Base-by-base conservation (phyloP, 2,113 vertebrate genomes). In the Lontra canadensis region DNA sequence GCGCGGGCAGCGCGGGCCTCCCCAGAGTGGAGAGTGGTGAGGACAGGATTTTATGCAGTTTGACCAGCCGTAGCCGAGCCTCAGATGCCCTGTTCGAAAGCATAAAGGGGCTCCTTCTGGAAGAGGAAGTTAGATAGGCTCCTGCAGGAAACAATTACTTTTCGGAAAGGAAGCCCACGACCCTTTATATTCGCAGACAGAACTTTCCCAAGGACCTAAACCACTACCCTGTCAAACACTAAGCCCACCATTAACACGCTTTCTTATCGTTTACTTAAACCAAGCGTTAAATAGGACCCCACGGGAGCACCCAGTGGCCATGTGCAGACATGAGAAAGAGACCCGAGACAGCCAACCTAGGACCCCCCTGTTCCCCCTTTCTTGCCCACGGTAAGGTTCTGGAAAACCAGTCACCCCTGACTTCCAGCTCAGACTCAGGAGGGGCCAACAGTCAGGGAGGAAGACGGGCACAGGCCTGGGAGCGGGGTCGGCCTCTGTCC, bases 1-100 rank as follows among this genome's bases (percentile, higher is more conserved):
- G 61, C 12, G 5, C 12, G 29, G 61, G 61, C 29, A 6, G 12
- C 26, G 61, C 26, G 61, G 61, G 26, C 61, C 26, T 63, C 12
- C 26, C 29, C 61, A 65, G 61, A 31, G 61, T 6, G 29, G 29
- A 13, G 1, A 14, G 61, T 15, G 31, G 65, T 8, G 15, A n/a
- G 65, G 2, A 17, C 17, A 17, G 31, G 7, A 34, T 15, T 7
- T 34, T n/a, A 18, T 18, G 65, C 65, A 1, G 15, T 8, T n/a
- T 18, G 1, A n/a, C 15, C 3, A n/a, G 15, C 65, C 4, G 18
- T 3, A n/a, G 15, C 31, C 65, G 0, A 67, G 7, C 4, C 31
- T n/a, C 31, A 67, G 65, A n/a, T 3, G 7, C 15, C 6, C 14
- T 8, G 34, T 36, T 36, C 17, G 8, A 11, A 36, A 36, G 18